Base-by-base conservation (phyloP, 2,113 vertebrate genomes). In the Hippoglossus stenolepis region DNA sequence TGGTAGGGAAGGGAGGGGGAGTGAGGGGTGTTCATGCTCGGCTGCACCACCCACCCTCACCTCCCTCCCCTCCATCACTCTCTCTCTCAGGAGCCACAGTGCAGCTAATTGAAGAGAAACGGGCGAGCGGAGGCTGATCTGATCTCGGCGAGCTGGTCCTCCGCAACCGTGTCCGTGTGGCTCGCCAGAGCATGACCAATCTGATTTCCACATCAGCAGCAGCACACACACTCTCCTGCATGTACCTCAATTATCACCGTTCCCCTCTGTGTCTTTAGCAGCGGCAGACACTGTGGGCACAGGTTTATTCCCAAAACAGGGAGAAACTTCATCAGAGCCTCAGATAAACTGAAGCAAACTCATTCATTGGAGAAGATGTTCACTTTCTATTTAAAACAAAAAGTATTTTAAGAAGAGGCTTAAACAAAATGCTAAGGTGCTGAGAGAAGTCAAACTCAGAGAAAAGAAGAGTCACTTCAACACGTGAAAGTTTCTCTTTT, bases 31-130 rank as follows among this genome's bases (percentile, higher is more conserved):
- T 90, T 89, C 87, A 91, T 87, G 88, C 90, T 90, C 18, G 64
- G 66, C 35, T 87, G 82, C 83, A 79, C 77, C 73, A 70, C 70
- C 59, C 17, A 23, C 54, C 54, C n/a, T 14, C 63, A 31, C 61
- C 38, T 17, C 77, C 18, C 21, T 51, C 23, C 24, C 35, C 66
- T 26, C 26, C 69, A n/a, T 3, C 57, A 11, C 57, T 43, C 70
- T 43, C 73, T 81, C 73, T 70, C 83, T 73, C 75, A 83, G 87
- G 81, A 92, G 87, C 90, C 87, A 84, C 88, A 72, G 86, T 86
- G 91, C 91, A 82, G 89, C 90, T 94, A 94, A 93, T 94, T 93
- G 93, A 92, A 95, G 93, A 92, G 91, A 95, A 94, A 91, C 88
- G 91, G 91, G 83, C 84, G 78, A 90, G 75, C 56, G 3, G 68